Evolutionary conservation across 2,888 invertebrate genomes (phyloP), one percentile per base, ranked within the genome.

Genomic region (Troides oblongomaculatus): DNA sequence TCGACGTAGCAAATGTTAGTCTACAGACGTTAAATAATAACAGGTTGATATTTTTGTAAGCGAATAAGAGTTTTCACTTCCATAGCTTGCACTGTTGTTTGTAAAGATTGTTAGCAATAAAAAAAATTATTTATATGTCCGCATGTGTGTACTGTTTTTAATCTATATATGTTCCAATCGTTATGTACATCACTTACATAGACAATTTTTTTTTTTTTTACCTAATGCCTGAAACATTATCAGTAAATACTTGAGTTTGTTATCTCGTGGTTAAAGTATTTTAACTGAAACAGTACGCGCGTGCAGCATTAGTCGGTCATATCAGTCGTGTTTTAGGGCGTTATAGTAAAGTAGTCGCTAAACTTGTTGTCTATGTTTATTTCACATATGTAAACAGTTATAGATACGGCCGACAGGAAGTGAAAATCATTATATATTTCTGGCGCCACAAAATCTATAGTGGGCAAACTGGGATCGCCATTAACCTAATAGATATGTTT

Each of bases 41-140:
- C n/a, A 60, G 74, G 39, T 73, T 61, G 67, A 68, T 73, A 68
- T 72, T 70, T 75, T 78, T 77, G 77, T 77, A 77, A 79, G 75
- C 72, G 73, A 70, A 74, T 81, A 76, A 78, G 71, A 43, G 73
- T 77, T 74, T 77, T 81, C 88, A 89, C 88, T 88, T 89, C 87
- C 87, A 84, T 89, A 89, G 88, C 88, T 88, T 89, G 89, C 89
- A 89, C 89, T 85, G 81, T 85, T 78, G 75, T 81, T 84, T 84
- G 79, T 86, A 82, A 84, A 79, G 72, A 80, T 72, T 78, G 64
- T 79, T 87, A 87, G 85, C 84, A 86, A 84, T 86, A 86, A 85
- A 78, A 64, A 68, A 58, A 60, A 71, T 70, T 73, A 73, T 65
- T 72, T 10, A 39, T 8, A 39, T 68, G 68, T 56, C 70, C 68